Conservation (phyloP, 2,888 invertebrate species). For the Syritta pipiens region DNA sequence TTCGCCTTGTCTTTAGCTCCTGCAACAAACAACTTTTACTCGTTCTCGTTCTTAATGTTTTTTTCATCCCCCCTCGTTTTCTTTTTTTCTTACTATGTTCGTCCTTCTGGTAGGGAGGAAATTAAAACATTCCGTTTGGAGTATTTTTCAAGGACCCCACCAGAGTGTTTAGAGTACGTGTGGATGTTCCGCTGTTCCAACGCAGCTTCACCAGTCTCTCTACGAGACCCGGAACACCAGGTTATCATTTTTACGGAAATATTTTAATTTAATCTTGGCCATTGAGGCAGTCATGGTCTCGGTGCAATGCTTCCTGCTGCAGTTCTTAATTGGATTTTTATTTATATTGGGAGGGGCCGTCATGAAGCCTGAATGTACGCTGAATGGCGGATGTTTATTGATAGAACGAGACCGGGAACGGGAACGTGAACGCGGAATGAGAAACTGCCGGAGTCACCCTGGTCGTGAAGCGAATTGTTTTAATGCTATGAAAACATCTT, state of each 20-base stretch:
- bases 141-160: constrained; percentile 7
- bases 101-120: not conserved
- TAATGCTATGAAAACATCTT: too few relatives aligned
- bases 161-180: not conserved
- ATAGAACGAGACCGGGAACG: too few relatives aligned
- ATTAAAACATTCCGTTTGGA: constrained; percentile 7
- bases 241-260: constrained; percentile 23
- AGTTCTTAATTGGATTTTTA: constrained; percentile 36
- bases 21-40: not conserved
- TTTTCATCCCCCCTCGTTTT: not conserved
- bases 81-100: not conserved
- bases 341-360: constrained; percentile 11
- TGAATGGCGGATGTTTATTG: too few relatives aligned
- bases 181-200: not conserved
- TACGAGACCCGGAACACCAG: not conserved
- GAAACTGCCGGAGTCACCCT: too few relatives aligned
- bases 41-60: not conserved
- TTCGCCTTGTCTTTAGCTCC: not conserved
- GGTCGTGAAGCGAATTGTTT: too few relatives aligned
- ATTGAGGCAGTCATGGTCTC: not conserved
- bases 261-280: constrained; percentile 39
- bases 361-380: not conserved
- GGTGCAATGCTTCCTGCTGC: not conserved
- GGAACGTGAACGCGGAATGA: too few relatives aligned
- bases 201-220: too few relatives aligned